Base-by-base conservation (phyloP, 2,888 invertebrate genomes). In the Melinopterus prodromus region DNA sequence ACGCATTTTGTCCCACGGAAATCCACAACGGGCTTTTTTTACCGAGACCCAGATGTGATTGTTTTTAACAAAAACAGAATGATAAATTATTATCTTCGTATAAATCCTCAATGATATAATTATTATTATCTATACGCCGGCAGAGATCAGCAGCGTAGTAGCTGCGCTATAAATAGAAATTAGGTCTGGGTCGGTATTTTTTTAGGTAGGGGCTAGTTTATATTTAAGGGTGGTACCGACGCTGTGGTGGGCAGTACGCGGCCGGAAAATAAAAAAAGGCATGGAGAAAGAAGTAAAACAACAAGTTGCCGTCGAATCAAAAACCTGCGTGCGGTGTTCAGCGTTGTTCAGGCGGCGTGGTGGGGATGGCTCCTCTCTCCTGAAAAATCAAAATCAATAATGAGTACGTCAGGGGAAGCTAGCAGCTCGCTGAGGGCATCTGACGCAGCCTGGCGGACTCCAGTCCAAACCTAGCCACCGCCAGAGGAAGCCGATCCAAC, bases 401-500 rank as follows among this genome's bases (percentile, higher is more conserved):
- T 83, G 83, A 83, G 82, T 82, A 82, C 83, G 83, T 82, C 70
- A 80, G 81, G 77, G 80, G 83, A 79, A 78, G 71, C 77, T 78
- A 80, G 80, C 81, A 81, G 79, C 78, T 81, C 81, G 82, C 82
- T 80, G 81, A 81, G 82, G 81, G 83, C 84, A 83, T 83, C 84
- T 85, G 86, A 86, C 86, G 86, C 87, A 86, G 86, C 85, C 87
- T 86, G 85, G 86, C 85, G 86, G 86, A 83, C 83, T 86, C 85
- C 87, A 87, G 87, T 87, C 85, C 84, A 86, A 87, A 85, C 82
- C 85, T 84, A 84, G 84, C 84, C 84, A 84, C 84, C 84, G 79
- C 80, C 80, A 81, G 81, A 84, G 81, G 82, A 81, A 82, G 84
- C 85, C 85, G 84, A 85, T 84, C 82, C 85, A 84, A 86, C 86